Evolutionary conservation across 2,797 vertebrate genomes (phyloP).

Genomic region (Gouania willdenowi): DNA sequence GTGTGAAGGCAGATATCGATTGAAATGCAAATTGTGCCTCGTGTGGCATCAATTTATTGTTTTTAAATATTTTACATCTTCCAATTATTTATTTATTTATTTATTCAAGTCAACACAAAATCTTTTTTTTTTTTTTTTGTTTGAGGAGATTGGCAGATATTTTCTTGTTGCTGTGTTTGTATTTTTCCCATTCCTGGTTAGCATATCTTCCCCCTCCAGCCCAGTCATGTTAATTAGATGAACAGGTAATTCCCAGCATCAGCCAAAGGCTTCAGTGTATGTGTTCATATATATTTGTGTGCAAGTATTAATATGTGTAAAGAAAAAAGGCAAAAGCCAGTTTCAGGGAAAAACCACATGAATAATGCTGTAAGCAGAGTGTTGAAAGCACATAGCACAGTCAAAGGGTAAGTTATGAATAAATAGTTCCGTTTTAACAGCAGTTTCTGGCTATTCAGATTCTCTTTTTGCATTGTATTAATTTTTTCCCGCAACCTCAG

Average conservation of each 20-base stretch:
- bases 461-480: conserved; percentile 15
- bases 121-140: too few relatives aligned
- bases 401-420: conserved; percentile 36
- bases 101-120: too few relatives aligned
- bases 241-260: conserved; percentile 67
- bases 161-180: conserved; percentile 49
- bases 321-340: conserved; percentile 7
- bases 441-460: conserved; percentile 33
- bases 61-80: too few relatives aligned
- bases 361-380: conserved; percentile 18
- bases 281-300: conserved; percentile 9
- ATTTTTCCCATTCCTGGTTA: conserved; percentile 51
- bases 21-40: too few relatives aligned
- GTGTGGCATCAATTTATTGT: too few relatives aligned
- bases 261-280: conserved; percentile 15
- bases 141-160: conserved; percentile 48
- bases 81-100: too few relatives aligned
- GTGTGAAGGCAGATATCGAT: too few relatives aligned
- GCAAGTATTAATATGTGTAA: conserved; percentile 3
- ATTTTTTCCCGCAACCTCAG: conserved; percentile 25
- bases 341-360: conserved; percentile 23
- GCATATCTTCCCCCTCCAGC: conserved; percentile 69
- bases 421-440: conserved; percentile 45
- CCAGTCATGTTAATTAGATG: conserved; percentile 70
- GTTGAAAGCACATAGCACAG: conserved; percentile 25